Percentiles rank a stretch among this genome's conserved stretches.
phyloP scores from a whole-genome alignment of 2,888 invertebrate genomes.

The Drosophila antonietae region DNA sequence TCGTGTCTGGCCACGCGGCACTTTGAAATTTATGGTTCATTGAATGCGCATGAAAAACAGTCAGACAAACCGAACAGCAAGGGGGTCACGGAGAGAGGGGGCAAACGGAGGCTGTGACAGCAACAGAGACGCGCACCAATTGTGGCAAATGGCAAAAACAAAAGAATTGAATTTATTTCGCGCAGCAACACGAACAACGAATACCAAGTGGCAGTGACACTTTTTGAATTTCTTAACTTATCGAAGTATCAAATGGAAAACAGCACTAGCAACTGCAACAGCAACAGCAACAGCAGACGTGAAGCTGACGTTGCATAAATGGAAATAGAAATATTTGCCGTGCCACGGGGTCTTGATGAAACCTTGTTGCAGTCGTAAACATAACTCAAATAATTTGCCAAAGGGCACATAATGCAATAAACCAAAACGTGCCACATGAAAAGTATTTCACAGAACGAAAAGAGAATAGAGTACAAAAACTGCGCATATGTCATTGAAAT shows the following conservation, averaged over 20 bases:
- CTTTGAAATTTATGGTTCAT: slow-evolving; percentile 81
- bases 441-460: slow-evolving; percentile 1
- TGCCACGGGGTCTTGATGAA: slow-evolving; percentile 11
- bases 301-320: slow-evolving; percentile 41
- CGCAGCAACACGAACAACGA: slow-evolving; percentile 33
- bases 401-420: slow-evolving; percentile 23
- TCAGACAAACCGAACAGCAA: slow-evolving; percentile 41
- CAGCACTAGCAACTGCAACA: slow-evolving; percentile 17
- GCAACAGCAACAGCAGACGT: slow-evolving; percentile 5
- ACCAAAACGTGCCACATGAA: slow-evolving; percentile 1
- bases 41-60: slow-evolving; percentile 79
- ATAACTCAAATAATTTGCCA: slow-evolving; percentile 15
- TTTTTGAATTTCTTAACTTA: slow-evolving; percentile 48
- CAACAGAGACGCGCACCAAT: slow-evolving; percentile 27
- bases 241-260: slow-evolving; percentile 38
- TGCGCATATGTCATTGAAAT: neutral
- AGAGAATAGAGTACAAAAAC: neutral
- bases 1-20: slow-evolving; percentile 72
- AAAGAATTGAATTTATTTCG: slow-evolving; percentile 72
- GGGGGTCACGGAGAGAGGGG: neutral
- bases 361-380: slow-evolving; percentile 13
- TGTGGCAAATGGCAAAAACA: slow-evolving; percentile 58
- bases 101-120: neutral
- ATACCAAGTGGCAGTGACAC: slow-evolving; percentile 55
- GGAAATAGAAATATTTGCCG: slow-evolving; percentile 41